Evolutionary conservation across 2,797 vertebrate genomes (phyloP), one percentile per base, ranked within the genome.

Genomic region (Tarsius wallacei): DNA sequence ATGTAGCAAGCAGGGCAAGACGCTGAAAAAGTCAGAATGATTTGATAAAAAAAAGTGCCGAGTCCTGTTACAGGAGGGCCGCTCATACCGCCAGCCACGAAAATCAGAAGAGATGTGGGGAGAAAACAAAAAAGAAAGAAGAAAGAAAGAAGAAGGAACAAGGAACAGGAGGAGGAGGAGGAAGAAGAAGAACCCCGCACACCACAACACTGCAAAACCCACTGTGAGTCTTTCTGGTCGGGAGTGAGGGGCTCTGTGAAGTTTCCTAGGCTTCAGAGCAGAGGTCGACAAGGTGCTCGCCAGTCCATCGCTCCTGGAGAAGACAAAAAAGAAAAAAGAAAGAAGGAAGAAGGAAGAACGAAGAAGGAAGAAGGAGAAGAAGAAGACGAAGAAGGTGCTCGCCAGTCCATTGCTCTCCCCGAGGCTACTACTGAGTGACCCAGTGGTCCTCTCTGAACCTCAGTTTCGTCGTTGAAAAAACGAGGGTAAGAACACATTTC

Each of bases 31-130:
- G 13, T 28, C 76, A 63, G 21, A 24, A 66, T 16, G 36, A 61
- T 47, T 73, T 93, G 53, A 83, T 89, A n/a, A 71, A 93, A 89
- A 93, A 89, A 91, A 24, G 3, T 80, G 22, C n/a, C 1, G 1
- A 57, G 74, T 94, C 42, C 49, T 84, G 59, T 82, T 84, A 17
- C 15, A 33, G 76, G 59, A 93, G 22, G 49, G 49, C 33, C 53
- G 19, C 28, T 74, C 31, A 8, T 57, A 47, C 90, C 1, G 10
- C 17, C 26, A 81, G 83, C 74, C 51, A 74, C n/a, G 78, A 77
- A 87, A 57, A 51, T 80, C 16, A 73, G 70, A 83, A 31, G 5
- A 1, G 15, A 26, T 10, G 3, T 5, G 7, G 26, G 55, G 10
- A 47, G 73, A 17, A 15, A 51, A 53, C 47, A 78, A 36, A 55